phyloP scores from a whole-genome alignment of 2,888 invertebrate species.

The Lepetodrilus schrolli region DNA sequence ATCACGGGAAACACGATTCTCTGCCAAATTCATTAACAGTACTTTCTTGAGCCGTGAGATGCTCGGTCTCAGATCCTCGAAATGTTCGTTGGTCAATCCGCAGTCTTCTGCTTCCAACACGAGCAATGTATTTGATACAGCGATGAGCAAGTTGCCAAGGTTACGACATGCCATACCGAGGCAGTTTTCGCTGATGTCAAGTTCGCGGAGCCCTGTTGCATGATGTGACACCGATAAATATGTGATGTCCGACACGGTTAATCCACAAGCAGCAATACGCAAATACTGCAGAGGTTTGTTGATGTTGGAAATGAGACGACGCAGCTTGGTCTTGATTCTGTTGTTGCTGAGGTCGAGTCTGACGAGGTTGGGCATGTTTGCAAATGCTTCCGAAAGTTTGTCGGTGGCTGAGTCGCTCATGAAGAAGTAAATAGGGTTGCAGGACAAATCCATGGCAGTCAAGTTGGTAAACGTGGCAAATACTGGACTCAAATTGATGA shows the following conservation, averaged over 20 bases:
- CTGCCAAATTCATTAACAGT: constrained; percentile 61
- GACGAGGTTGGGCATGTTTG: constrained; percentile 50
- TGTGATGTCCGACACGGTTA: constrained; percentile 59
- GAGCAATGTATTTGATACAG: constrained; percentile 43
- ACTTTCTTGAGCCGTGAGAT: constrained; percentile 49
- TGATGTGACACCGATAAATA: constrained; percentile 65
- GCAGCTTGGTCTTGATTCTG: constrained; percentile 60
- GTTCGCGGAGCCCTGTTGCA: constrained; percentile 51
- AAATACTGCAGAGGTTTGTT: constrained; percentile 60
- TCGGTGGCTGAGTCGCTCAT: constrained; percentile 52
- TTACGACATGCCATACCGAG: constrained; percentile 39
- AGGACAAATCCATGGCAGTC: constrained; percentile 69
- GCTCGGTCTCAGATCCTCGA: constrained; percentile 41
- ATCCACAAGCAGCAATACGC: constrained; percentile 64
- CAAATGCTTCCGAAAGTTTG: constrained; percentile 50
- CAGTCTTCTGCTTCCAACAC: constrained; percentile 68
- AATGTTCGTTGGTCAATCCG: constrained; percentile 47
- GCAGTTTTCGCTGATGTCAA: constrained; percentile 70
- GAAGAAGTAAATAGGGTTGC: constrained; percentile 65
- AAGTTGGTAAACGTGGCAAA: constrained; percentile 59
- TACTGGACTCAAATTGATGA: constrained; percentile 58
- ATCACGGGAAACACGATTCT: constrained; percentile 45
- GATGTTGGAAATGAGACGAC: constrained; percentile 52
- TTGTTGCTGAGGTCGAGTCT: constrained; percentile 72
- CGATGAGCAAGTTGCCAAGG: constrained; percentile 47